Evolutionary conservation across 2,797 vertebrate genomes (phyloP), one percentile per base, ranked within the genome.

Genomic region (Lacerta agilis): DNA sequence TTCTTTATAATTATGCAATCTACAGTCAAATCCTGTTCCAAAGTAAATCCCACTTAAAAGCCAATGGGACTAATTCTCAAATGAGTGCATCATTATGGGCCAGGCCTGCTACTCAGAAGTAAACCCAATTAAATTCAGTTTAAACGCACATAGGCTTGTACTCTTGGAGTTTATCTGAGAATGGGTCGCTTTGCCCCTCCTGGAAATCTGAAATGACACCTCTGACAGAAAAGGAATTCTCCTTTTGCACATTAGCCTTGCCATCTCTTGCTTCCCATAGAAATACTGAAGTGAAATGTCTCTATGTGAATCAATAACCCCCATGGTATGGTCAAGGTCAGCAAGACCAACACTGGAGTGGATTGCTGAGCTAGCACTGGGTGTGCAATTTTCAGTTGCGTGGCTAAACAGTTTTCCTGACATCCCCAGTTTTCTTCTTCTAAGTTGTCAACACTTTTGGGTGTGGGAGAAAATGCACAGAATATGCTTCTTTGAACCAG

Each of bases 281-380:
- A 8, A 38, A 55, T 87, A 79, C 79, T 91, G 82, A 83, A 88
- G 89, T 93, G 73, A 80, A 89, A 82, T 91, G 87, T 86, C 82
- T 87, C 85, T 8, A 17, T 86, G 27, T 82, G 83, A 88, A 87
- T 82, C 81, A 23, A 27, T 20, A 45, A 33, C 82, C 11, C 72
- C 90, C 69, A 58, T 55, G 87, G 67, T 87, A 93, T 87, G 90
- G 89, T 89, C 92, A 94, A 92, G 92, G 93, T 93, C 92, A 92
- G 67, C 4, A n/a, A 90, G 90, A 91, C 91, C 90, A 89, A 84
- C 85, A 86, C 87, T 79, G 91, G 5, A 94, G 78, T 90, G 69
- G 78, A 87, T 92, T 93, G 91, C 92, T 94, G 95, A 91, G n/a
- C 92, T 92, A 93, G 92, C 89, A 86, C 90, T 90, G 69, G 61